Base-by-base conservation (phyloP, 2,797 vertebrate genomes). In the Coregonus suidteri region DNA sequence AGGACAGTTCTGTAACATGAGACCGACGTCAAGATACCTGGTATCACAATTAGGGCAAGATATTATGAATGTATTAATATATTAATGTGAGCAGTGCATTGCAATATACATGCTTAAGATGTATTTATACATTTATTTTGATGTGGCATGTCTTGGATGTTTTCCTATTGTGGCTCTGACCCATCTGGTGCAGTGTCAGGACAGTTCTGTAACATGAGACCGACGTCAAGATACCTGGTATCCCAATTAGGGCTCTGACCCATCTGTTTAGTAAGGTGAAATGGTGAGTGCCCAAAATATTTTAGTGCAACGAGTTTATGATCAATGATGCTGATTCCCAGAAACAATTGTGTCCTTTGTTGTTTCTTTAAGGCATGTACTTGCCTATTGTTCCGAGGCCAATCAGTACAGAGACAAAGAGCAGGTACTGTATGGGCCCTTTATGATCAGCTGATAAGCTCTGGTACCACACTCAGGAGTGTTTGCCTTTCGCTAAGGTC, bases 1-100 rank as follows among this genome's bases (percentile, higher is more conserved):
- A 25, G 25, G 25, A 25, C 25, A 25, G 25, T 25, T 25, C 25
- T 84, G 86, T 67, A 90, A 91, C 83, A 85, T 78, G 86, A 85
- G 86, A 85, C 83, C 82, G 51, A 75, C 81, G 80, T 76, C 0
- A 0, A 25, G 71, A 86, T 82, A 16, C 47, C 20, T 53, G 71
- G 51, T 30, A 59, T 73, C 15, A 54, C 30, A 73, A 73, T 51
- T 35, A 52, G 25, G 52, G 30, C 30, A 35, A 31, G 4, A 67
- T 67, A 30, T 64, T 11, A 11, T 47, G 0, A 47, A 47, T 47
- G 41, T 2, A 11, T 47, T 47, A 2, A 13, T 47, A 13, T 47
- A 47, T 47, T 47, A 11, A 71, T 47, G 37, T 25, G 41, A 51
- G 4, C 16, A 41, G 68, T 47, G 20, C 67, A 51, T 9, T 47